These are phyloP conservation scores for Brachionus rotundiformis DNA, from an alignment of 1,140 invertebrate species.

Conservation along the genomic window DNA sequence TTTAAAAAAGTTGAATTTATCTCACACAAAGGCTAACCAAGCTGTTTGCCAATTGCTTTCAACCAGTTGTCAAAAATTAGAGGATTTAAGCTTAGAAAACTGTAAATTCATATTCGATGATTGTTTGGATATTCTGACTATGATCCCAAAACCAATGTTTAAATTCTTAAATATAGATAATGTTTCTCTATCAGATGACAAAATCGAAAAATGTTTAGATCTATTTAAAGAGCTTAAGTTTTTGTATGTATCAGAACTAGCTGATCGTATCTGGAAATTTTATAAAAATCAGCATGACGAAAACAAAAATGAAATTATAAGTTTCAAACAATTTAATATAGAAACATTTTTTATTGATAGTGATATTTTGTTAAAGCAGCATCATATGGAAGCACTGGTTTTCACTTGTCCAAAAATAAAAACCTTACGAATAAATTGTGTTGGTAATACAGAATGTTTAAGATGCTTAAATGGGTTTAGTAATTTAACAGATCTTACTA, in stretches of 20 bases:
- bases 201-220: slow-evolving; percentile 18
- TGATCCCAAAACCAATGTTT: not conserved
- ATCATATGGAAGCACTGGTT: slow-evolving; percentile 2
- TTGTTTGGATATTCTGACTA: not conserved
- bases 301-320: not conserved
- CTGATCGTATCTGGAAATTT: not conserved
- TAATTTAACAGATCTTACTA: not conserved
- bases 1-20: slow-evolving; percentile 27
- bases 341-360: slow-evolving; percentile 6
- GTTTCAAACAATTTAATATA: not conserved
- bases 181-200: not conserved
- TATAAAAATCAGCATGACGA: not conserved
- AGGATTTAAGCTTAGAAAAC: slow-evolving; percentile 29
- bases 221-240: slow-evolving; percentile 15
- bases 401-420: slow-evolving; percentile 42
- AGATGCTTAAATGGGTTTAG: slow-evolving; percentile 1
- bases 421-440: slow-evolving; percentile 21
- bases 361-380: slow-evolving; percentile 21
- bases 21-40: slow-evolving; percentile 18
- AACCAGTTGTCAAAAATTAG: slow-evolving; percentile 1
- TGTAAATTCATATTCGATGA: slow-evolving; percentile 40
- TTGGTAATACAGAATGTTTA: not conserved
- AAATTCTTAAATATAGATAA: slow-evolving; percentile 36
- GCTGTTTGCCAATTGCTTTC: not conserved
- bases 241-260: slow-evolving; percentile 1